Evolutionary conservation across 92 coral and sea anemone species (phyloP), one percentile per base, ranked within the genome.

Genomic region (Zoanthus gigantus): DNA sequence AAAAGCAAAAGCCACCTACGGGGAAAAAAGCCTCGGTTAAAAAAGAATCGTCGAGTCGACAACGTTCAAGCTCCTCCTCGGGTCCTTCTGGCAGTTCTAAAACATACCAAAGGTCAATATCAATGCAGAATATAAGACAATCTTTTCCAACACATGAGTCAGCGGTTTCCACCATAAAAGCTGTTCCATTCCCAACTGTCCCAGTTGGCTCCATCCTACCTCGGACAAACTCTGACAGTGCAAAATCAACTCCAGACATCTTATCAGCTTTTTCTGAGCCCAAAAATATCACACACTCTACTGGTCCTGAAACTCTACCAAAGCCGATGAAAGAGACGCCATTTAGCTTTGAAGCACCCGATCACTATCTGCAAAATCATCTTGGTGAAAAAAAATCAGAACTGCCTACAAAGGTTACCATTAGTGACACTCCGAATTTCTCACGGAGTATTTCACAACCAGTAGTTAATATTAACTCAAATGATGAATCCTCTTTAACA

Each of bases 111-210:
- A 80, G 98, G 42, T 88, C 98, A 12, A 57, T 68, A 47, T 95
- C 98, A 23, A 57, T 95, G 94, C 96, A 95, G 14, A 93, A 80
- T 69, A 93, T 95, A 15, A 79, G 82, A 3, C 76, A 91, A 11
- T n/a, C 61, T 79, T 91, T 93, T 50, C 90, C 93, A 7, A 67
- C 93, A 6, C 81, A 93, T 66, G 98, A 95, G 56, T 45, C 96
- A 32, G 76, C 87, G 42, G 34, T 76, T n/a, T 89, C 94, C 28
- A 63, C 79, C 67, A 92, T 89, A 6, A 91, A 91, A 23, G 94
- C 98, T 69, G 93, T 93, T 60, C 89, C 91, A 65, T 91, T 87
- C 74, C 98, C 98, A 74, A 94, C 86, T 47, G 94, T 95, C 34
- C 98, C 98, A 63, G 84, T 86, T 13, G 88, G 83, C 47, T 66